These are phyloP conservation scores for Colossoma macropomum DNA, from an alignment of 2,113 vertebrate genomes.

Conservation along the genomic window DNA sequence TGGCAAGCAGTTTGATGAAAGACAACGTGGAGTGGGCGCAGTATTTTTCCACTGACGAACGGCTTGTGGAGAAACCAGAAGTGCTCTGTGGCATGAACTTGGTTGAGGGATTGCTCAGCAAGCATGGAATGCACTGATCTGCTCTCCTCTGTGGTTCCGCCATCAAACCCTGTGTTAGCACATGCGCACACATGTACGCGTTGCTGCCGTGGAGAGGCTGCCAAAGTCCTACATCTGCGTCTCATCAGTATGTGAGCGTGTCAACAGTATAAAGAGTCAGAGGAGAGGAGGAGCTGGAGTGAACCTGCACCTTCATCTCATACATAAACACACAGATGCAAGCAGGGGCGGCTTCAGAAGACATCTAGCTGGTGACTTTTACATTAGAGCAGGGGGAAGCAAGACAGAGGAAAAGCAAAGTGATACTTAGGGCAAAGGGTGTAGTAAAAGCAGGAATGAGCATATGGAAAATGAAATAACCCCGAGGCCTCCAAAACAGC, in stretches of 20 bases:
- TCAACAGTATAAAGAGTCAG: conserved; percentile 43
- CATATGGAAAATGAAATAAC: conserved; percentile 20
- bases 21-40: neutral
- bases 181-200: conserved; percentile 31
- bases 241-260: conserved; percentile 53
- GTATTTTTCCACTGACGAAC: neutral
- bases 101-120: conserved; percentile 14
- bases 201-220: conserved; percentile 8
- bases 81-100: neutral
- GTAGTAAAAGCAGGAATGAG: conserved; percentile 29
- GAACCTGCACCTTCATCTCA: conserved; percentile 28
- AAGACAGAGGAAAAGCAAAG: conserved; percentile 66
- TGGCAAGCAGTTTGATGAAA: conserved; percentile 21
- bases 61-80: neutral
- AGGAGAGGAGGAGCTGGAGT: conserved; percentile 13
- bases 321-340: conserved; percentile 29
- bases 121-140: conserved; percentile 28
- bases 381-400: conserved; percentile 22
- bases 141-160: neutral
- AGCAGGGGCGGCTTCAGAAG: conserved; percentile 29
- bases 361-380: conserved; percentile 66
- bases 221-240: conserved; percentile 60
- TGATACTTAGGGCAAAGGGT: conserved; percentile 33
- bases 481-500: conserved; percentile 1
- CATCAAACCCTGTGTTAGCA: conserved; percentile 20